Conservation (phyloP, 2,888 invertebrate species). For the Rotaria socialis region DNA sequence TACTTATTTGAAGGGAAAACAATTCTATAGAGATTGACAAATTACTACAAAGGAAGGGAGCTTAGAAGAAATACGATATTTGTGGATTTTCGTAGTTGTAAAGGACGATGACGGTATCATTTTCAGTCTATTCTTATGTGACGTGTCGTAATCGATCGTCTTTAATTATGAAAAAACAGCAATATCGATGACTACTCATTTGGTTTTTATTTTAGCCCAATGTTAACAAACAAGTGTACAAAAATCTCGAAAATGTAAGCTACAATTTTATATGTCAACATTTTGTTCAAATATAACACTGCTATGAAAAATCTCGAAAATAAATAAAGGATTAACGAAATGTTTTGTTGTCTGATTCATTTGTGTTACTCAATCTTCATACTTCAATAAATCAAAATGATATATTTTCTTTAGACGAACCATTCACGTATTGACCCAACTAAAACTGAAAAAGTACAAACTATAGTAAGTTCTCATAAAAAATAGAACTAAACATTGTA, state of each 20-base stretch:
- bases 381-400: background rate
- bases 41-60: no score
- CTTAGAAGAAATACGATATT: no score
- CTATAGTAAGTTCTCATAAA: background rate
- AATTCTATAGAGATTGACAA: no score
- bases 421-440: background rate
- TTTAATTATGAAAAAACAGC: background rate
- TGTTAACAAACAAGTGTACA: background rate
- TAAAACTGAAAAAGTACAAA: background rate
- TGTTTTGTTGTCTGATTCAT: background rate
- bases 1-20: no score
- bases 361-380: background rate
- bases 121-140: no score
- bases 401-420: background rate
- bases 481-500: background rate
- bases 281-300: no score
- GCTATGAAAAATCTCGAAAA: background rate
- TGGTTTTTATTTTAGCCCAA: background rate
- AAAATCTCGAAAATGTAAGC: slow-evolving; percentile 16
- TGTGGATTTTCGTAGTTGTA: no score
- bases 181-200: background rate
- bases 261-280: no score
- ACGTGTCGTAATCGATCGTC: no score
- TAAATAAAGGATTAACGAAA: background rate
- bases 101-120: no score